Conservation (phyloP, 2,888 invertebrate genomes). For the Spatulosminthurus flaviceps region DNA sequence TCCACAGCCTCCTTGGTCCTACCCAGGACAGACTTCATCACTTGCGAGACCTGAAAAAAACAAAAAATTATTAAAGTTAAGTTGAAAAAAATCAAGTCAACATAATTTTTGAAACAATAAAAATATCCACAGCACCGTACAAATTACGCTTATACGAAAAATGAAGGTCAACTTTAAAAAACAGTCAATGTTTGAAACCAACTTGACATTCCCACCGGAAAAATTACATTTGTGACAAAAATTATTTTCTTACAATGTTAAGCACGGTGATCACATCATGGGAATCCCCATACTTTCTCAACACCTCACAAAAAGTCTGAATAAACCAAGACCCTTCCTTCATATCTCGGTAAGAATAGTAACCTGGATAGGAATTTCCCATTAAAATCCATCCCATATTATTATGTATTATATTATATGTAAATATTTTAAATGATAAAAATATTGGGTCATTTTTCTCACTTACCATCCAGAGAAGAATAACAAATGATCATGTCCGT, state of each 20-base stretch:
- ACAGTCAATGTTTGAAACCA: too few species aligned
- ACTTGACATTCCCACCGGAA: too few species aligned
- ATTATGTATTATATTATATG: too few species aligned
- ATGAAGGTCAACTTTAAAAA: too few species aligned
- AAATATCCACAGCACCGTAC: too few species aligned
- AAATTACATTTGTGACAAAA: too few species aligned
- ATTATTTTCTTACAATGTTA: conserved; percentile 45
- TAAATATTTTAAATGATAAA: not conserved
- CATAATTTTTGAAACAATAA: too few species aligned
- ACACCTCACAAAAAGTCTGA: conserved; percentile 74
- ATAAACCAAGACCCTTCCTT: conserved; percentile 77
- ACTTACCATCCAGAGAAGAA: conserved; percentile 49
- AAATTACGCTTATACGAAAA: too few species aligned
- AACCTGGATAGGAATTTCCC: conserved; percentile 26
- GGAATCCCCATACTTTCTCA: conserved; percentile 70
- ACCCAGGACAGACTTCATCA: conserved; percentile 29
- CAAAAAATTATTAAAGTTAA: too few species aligned
- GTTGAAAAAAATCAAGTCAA: too few species aligned
- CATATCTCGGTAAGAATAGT: conserved; percentile 71
- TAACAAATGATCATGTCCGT: conserved; percentile 53
- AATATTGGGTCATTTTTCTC: not conserved
- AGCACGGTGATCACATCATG: conserved; percentile 43
- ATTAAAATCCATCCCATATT: too few species aligned
- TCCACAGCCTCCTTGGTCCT: not conserved
- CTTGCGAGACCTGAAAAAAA: conserved; percentile 48